Percentiles rank a stretch among this genome's conserved stretches.
Conservation (phyloP, 2,797 vertebrate genomes). For the Apogon talboti region DNA sequence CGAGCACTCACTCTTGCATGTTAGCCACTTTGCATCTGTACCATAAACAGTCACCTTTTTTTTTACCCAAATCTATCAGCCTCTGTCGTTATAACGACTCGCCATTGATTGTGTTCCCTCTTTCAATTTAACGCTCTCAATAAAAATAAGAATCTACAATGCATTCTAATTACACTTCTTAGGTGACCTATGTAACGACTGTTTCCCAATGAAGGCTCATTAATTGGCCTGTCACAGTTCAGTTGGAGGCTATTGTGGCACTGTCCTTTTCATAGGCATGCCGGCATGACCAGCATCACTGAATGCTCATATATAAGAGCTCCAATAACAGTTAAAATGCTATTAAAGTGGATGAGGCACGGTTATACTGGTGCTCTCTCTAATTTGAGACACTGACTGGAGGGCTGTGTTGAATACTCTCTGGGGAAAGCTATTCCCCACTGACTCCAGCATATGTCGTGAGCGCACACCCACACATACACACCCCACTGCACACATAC, state of each 20-base stretch:
- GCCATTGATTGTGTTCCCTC: slow-evolving; percentile 90
- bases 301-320: slow-evolving; percentile 85
- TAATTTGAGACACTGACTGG: slow-evolving; percentile 93
- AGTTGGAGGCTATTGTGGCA: slow-evolving; percentile 92
- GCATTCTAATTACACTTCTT: slow-evolving; percentile 96
- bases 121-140: slow-evolving; percentile 95
- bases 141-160: slow-evolving; percentile 93
- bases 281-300: slow-evolving; percentile 89
- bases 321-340: slow-evolving; percentile 89
- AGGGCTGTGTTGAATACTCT: slow-evolving; percentile 88
- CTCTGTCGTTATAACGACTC: slow-evolving; percentile 84
- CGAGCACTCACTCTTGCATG: slow-evolving; percentile 33
- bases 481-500: slow-evolving; percentile 41
- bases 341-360: slow-evolving; percentile 88
- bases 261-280: slow-evolving; percentile 90
- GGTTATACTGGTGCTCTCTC: slow-evolving; percentile 86
- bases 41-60: slow-evolving; percentile 85
- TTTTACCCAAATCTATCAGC: slow-evolving; percentile 89
- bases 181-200: slow-evolving; percentile 93
- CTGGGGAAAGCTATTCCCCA: slow-evolving; percentile 83
- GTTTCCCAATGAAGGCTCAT: slow-evolving; percentile 93
- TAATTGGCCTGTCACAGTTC: slow-evolving; percentile 96
- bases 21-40: slow-evolving; percentile 81
- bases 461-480: slow-evolving; percentile 30
- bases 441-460: slow-evolving; percentile 66